phyloP scores from a whole-genome alignment of 2,113 vertebrate genomes.

The Cottus gobio region DNA sequence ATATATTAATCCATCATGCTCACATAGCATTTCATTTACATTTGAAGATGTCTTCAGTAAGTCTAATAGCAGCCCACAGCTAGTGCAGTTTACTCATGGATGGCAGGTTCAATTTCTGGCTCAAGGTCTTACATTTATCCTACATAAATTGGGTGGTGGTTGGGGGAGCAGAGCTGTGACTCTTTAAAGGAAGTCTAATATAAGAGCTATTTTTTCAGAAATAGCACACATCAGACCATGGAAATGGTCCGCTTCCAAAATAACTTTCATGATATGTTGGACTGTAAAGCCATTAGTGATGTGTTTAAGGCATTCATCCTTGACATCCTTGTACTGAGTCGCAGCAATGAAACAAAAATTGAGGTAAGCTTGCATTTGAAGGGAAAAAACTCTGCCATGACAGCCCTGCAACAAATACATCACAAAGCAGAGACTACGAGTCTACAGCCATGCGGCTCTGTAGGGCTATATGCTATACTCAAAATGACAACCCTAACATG shows the following conservation, averaged over 20 bases:
- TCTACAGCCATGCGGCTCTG: neutral
- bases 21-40: slow-evolving; percentile 54
- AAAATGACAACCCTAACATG: too few relatives aligned
- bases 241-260: slow-evolving; percentile 65
- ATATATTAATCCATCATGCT: slow-evolving; percentile 46
- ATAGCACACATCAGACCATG: slow-evolving; percentile 54
- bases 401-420: too few relatives aligned
- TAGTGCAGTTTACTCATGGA: slow-evolving; percentile 56
- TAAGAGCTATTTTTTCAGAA: slow-evolving; percentile 47
- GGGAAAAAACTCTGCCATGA: neutral
- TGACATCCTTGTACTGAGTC: slow-evolving; percentile 24
- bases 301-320: slow-evolving; percentile 56
- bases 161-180: slow-evolving; percentile 51
- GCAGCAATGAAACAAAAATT: slow-evolving; percentile 31
- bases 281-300: slow-evolving; percentile 60
- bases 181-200: slow-evolving; percentile 53
- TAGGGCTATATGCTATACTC: too few relatives aligned
- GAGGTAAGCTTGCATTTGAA: neutral
- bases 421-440: too few relatives aligned
- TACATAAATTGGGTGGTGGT: slow-evolving; percentile 63
- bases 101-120: slow-evolving; percentile 69
- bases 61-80: slow-evolving; percentile 43
- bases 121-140: slow-evolving; percentile 73
- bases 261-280: slow-evolving; percentile 51
- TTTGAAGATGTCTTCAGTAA: slow-evolving; percentile 61